Percentiles rank a stretch among this genome's conserved stretches.
These are phyloP conservation scores for Trichonephila clavipes DNA, from an alignment of 1,140 invertebrate genomes.

Conservation along the genomic window DNA sequence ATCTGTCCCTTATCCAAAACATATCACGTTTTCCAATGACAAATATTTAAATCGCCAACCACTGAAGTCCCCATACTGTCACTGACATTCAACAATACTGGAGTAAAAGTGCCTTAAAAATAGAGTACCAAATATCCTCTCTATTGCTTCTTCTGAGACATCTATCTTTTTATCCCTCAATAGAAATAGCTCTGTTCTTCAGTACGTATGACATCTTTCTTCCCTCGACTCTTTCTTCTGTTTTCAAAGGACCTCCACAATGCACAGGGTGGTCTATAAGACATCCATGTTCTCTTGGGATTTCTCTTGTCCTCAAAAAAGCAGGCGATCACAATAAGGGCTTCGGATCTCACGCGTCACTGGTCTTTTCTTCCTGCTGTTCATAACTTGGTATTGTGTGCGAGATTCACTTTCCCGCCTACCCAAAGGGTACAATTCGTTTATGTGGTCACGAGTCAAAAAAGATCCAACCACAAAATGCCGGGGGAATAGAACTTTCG, in stretches of 20 bases:
- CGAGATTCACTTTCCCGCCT: neutral
- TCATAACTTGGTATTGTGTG: slow-evolving; percentile 7
- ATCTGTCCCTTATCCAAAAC: too few relatives aligned
- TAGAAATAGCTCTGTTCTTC: neutral
- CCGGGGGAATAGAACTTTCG: neutral
- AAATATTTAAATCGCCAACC: too few relatives aligned
- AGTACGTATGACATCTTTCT: slow-evolving; percentile 22
- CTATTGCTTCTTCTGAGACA: neutral
- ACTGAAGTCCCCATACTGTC: too few relatives aligned
- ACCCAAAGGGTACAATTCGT: neutral
- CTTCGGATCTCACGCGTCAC: neutral
- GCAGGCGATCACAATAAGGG: neutral
- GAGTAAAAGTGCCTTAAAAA: too few relatives aligned
- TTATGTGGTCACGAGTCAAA: neutral
- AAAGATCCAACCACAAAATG: neutral
- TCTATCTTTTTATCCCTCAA: neutral
- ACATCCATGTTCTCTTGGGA: neutral
- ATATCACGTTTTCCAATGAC: too few relatives aligned
- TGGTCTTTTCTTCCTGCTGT: neutral
- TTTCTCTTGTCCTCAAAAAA: neutral
- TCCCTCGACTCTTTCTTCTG: neutral
- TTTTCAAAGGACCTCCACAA: slow-evolving; percentile 12
- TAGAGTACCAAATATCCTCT: neutral
- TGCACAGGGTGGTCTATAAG: neutral
- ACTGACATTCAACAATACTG: too few relatives aligned